phyloP scores from a whole-genome alignment of 2,113 vertebrate species.

The Harpagus bidentatus region DNA sequence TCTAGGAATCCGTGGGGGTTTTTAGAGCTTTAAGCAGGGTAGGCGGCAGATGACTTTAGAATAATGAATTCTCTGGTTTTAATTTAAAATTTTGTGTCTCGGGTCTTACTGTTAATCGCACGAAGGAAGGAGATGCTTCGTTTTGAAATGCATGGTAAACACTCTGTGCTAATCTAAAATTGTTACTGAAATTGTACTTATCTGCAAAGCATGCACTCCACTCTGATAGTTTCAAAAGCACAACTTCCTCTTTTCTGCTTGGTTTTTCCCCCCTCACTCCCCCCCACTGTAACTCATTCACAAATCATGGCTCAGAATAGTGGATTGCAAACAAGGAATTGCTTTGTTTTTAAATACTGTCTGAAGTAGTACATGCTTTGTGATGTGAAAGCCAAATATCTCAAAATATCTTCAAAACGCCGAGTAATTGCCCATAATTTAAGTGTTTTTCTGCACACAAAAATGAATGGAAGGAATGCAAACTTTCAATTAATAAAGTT shows the following conservation, averaged over 20 bases:
- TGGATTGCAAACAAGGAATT: constrained; percentile 8
- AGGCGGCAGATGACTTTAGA: not conserved
- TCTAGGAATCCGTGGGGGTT: not conserved
- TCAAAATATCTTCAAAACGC: not conserved
- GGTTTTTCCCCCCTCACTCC: not conserved
- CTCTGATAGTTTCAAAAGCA: constrained; percentile 3
- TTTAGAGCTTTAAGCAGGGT: not conserved
- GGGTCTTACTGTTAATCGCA: not conserved
- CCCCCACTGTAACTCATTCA: not conserved
- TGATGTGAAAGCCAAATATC: not conserved
- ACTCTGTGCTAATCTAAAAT: not conserved
- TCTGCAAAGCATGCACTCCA: not conserved
- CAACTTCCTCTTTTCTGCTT: constrained; percentile 24
- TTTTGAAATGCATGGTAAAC: not conserved
- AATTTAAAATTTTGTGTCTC: not conserved
- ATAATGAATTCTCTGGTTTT: not conserved
- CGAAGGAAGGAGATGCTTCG: not conserved
- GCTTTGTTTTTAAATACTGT: constrained; percentile 30
- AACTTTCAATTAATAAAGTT: not conserved
- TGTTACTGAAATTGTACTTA: not conserved
- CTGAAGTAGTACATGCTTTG: not conserved
- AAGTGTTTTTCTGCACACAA: not conserved
- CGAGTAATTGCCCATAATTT: not conserved
- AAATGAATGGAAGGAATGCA: not conserved
- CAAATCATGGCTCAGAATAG: not conserved